These are phyloP conservation scores for Laticauda colubrina DNA, from an alignment of 2,113 vertebrate genomes.

Conservation along the genomic window DNA sequence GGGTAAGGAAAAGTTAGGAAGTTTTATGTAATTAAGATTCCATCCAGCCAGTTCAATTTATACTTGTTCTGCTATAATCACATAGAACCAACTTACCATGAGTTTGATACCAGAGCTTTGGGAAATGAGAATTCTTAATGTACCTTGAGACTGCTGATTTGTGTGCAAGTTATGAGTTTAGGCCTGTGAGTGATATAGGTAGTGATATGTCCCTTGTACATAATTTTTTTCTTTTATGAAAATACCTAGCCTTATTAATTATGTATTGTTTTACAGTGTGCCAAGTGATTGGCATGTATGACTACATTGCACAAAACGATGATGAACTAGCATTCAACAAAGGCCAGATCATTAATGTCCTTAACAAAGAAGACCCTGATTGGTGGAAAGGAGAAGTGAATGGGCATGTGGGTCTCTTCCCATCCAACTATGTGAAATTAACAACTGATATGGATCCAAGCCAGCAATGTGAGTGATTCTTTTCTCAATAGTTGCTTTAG, in stretches of 20 bases:
- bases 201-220: neutral
- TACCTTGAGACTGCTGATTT: neutral
- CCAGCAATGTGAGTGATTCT: constrained; percentile 95
- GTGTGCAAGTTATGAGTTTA: neutral
- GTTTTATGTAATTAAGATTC: neutral
- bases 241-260: neutral
- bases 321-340: constrained; percentile 97
- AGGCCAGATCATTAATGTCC: constrained; percentile 94
- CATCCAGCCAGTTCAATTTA: neutral
- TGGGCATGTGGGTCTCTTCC: constrained; percentile 94
- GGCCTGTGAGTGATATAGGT: neutral
- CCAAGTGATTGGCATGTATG: constrained; percentile 99
- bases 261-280: constrained; percentile 78
- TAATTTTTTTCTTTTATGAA: neutral
- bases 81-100: neutral
- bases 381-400: constrained; percentile 99
- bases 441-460: constrained; percentile 97
- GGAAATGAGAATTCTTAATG: neutral
- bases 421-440: constrained; percentile 98
- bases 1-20: neutral
- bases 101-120: neutral
- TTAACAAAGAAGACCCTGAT: constrained; percentile 96
- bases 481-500: constrained; percentile 33
- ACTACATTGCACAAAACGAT: constrained; percentile 97
- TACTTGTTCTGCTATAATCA: neutral